Evolutionary conservation across 2,888 invertebrate genomes (phyloP), one percentile per base, ranked within the genome.

Genomic region (Eledone cirrhosa): DNA sequence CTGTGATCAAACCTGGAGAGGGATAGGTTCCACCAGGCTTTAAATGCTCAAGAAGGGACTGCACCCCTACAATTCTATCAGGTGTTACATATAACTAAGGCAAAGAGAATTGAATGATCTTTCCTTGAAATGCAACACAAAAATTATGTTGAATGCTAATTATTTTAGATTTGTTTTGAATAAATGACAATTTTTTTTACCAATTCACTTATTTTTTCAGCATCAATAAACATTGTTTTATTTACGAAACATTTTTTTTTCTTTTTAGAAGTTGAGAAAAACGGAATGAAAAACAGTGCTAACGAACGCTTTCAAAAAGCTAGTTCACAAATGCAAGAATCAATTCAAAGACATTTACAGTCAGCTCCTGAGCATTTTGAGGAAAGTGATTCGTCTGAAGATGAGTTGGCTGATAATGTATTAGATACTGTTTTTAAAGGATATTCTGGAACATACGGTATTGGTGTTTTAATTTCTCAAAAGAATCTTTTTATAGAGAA

Each of bases 261-360:
- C 31, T 16, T 69, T n/a, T 33, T 41, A 69, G 69, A 0, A 2
- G 1, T 22, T 33, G 8, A 69, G 14, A 22, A 24, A 69, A 69
- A 3, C 16, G 69, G 19, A 69, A 5, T 41, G 11, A 3, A 22
- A 69, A 69, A 69, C 22, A 69, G n/a, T 69, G 85, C 86, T 22
- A 83, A 86, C 80, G 84, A 87, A 80, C 81, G 83, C 67, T 89
- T 89, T 84, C 82, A 86, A 33, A 84, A 86, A 75, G 88, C 86
- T 13, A 86, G 87, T 74, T 83, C 78, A 14, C 84, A 85, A 75
- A 85, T 87, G 77, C 84, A 87, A 80, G 86, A 88, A 80, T 84
- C 88, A 11, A 88, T 86, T 78, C 83, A 86, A 79, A 85, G 84
- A 29, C 87, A 87, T 75, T 82, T 89, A 31, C 78, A 83, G 48